Evolutionary conservation across 2,888 invertebrate species (phyloP).

Genomic region (Cephus runcator): DNA sequence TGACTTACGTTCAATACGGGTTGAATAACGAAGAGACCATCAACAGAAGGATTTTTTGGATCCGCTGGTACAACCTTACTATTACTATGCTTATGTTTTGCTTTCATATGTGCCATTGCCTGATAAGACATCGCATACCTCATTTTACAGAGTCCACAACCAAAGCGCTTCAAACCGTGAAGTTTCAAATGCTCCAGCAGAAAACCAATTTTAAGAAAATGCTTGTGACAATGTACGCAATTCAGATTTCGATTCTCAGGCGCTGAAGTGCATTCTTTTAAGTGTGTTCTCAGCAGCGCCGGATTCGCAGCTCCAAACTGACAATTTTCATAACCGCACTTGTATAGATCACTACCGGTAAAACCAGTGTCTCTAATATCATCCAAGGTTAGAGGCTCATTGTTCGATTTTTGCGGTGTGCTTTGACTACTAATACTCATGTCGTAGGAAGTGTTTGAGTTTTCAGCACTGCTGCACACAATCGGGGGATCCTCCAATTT

Average conservation of each 20-base stretch:
- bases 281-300: conserved; percentile 62
- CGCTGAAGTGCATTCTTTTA: conserved; percentile 57
- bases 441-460: conserved; percentile 22
- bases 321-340: conserved; percentile 68
- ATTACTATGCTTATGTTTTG: conserved; percentile 66
- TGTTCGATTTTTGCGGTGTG: neutral
- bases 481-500: neutral
- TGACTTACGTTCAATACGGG: conserved; percentile 55
- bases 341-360: conserved; percentile 66
- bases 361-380: conserved; percentile 60
- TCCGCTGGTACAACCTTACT: conserved; percentile 66
- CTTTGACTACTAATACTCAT: conserved; percentile 3
- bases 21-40: conserved; percentile 68
- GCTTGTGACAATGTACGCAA: conserved; percentile 69
- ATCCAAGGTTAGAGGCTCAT: conserved; percentile 46
- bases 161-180: conserved; percentile 71
- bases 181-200: conserved; percentile 71
- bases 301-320: conserved; percentile 55
- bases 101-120: conserved; percentile 67
- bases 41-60: conserved; percentile 64
- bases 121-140: conserved; percentile 51
- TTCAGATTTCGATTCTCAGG: conserved; percentile 38
- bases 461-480: conserved; percentile 25
- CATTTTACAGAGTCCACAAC: conserved; percentile 71
- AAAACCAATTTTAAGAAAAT: conserved; percentile 63